These are phyloP conservation scores for Zapus hudsonius DNA, from an alignment of 2,113 vertebrate species.

Conservation along the genomic window DNA sequence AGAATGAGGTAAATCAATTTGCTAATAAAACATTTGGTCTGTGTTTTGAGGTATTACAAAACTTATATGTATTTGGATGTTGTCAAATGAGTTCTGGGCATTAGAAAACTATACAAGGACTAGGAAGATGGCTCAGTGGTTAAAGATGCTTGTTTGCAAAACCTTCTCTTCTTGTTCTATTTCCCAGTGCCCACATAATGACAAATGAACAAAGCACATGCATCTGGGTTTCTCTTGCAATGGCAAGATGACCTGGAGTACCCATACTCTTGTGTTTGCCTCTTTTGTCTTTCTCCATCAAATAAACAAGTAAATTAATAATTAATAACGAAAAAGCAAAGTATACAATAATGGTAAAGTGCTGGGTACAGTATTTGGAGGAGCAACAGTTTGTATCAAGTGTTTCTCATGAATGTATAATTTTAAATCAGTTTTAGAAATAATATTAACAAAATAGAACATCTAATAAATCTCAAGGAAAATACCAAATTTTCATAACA, in stretches of 20 bases:
- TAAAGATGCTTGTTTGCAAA: too few species aligned
- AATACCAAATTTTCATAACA: not conserved
- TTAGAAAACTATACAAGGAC: not conserved
- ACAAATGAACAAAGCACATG: too few species aligned
- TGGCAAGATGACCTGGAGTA: too few species aligned
- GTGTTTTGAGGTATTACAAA: not conserved
- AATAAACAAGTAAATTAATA: too few species aligned
- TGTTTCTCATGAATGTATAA: not conserved
- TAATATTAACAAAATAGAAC: not conserved
- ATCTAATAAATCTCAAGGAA: slow-evolving; percentile 17
- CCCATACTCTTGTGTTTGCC: too few species aligned
- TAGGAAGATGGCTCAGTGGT: too few species aligned
- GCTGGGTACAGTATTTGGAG: not conserved
- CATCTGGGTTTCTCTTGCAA: too few species aligned
- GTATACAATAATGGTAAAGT: not conserved
- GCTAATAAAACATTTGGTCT: slow-evolving; percentile 10
- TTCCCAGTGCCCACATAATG: too few species aligned
- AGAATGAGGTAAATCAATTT: slow-evolving; percentile 9
- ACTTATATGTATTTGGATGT: not conserved
- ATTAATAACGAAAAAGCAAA: too few species aligned
- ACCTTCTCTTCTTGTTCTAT: too few species aligned
- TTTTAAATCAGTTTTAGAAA: not conserved
- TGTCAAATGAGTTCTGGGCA: not conserved
- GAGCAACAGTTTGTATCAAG: not conserved
- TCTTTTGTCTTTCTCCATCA: too few species aligned